Evolutionary conservation across 2,113 vertebrate species (phyloP), one percentile per base, ranked within the genome.

Genomic region (Aramus guarauna): DNA sequence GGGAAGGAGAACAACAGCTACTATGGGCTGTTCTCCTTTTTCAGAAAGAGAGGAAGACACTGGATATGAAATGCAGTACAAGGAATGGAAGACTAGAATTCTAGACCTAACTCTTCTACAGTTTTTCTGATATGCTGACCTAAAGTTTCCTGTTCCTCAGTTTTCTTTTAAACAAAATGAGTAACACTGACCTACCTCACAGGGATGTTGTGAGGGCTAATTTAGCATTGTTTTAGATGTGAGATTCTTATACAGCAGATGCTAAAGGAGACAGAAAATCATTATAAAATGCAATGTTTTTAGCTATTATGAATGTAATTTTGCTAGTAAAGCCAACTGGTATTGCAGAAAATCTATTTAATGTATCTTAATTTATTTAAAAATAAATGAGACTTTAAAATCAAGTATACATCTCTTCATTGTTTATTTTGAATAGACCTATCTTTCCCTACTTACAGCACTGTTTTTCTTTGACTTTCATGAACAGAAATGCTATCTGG

Each of bases 131-230:
- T 58, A 84, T 6, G 23, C 20, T 75, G 58, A 88, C 55, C 16
- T 58, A 64, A 67, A 94, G 43, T 22, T 69, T 60, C 36, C 26
- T 30, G 16, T 69, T 79, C 27, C 69, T 97, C 39, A 2, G 36
- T 94, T 91, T 91, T 47, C 63, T 34, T 60, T 52, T 50, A 8
- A 7, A 23, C 41, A 63, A 87, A 93, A 85, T 48, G 71, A 82
- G 39, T 68, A 66, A 68, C 15, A 21, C 78, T 63, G 80, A 95
- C 59, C 92, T 97, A 97, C 94, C 95, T 97, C 92, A 75, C 85
- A 85, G 74, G 73, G 58, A 22, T 83, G 47, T 91, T 87, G 79
- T 91, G 91, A 95, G 91, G 86, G 79, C 69, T 92, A 67, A 92
- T 59, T 69, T 37, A 88, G 60, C 72, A 22, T 29, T 85, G 83